Evolutionary conservation across 2,888 invertebrate species (phyloP), one percentile per base, ranked within the genome.

Genomic region (Cynaeus angustus): DNA sequence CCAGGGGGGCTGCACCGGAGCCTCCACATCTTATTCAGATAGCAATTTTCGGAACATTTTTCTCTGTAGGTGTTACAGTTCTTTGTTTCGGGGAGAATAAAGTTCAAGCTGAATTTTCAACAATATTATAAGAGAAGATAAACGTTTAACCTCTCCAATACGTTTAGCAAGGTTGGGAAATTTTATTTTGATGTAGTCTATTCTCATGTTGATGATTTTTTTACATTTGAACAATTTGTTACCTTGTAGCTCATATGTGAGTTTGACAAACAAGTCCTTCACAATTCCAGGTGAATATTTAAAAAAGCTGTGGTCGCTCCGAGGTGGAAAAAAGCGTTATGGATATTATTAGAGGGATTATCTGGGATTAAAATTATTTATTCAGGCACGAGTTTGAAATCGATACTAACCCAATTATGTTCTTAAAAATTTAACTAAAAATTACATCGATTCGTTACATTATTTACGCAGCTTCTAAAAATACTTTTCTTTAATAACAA

Each of bases 321-420:
- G 41, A 56, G 56, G 41, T 53, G 41, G 50, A 50, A 62, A n/a
- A 50, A 50, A 62, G 61, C 50, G 48, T 50, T 37, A 50, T 14
- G 48, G n/a, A 62, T 62, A 62, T 50, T 62, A 62, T 66, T 66
- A 46, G 55, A 56, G 56, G 38, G 66, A 56, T 66, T 66, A 66
- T 66, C 46, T 46, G 56, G 66, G 56, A 66, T 66, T 37, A 66
- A 56, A 66, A 46, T 66, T 46, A 66, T 66, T 66, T 66, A 66
- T 66, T 66, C 66, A 66, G 56, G 13, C 56, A 28, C 16, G 45
- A 53, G 65, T 53, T 38, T 12, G 56, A 48, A 66, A 69, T 69
- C 69, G 59, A 69, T 69, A 69, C 33, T 68, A 58, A 65, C 52
- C 26, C 65, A 59, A 69, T 65, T 66, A 59, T 38, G 52, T 65